A percentile compares a stretch with the other conserved stretches of the same genome.
phyloP scores from a whole-genome alignment of 2,888 invertebrate genomes.

The Scaptomyza caliginosa region DNA sequence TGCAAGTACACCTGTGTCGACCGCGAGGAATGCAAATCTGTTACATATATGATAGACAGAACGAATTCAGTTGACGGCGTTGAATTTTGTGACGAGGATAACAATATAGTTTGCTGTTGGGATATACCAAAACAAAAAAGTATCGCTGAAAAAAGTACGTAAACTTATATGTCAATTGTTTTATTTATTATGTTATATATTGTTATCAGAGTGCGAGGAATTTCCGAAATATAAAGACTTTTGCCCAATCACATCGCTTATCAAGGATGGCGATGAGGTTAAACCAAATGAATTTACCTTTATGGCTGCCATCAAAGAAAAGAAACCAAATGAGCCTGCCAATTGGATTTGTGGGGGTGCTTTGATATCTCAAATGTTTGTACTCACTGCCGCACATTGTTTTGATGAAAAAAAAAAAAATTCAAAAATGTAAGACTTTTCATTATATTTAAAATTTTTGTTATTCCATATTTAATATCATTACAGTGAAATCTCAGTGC shows the following conservation, averaged over 20 bases:
- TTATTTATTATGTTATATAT: background rate
- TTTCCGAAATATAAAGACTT: background rate
- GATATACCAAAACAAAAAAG: background rate
- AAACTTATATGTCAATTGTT: background rate
- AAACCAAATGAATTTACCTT: constrained; percentile 8
- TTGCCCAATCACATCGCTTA: background rate
- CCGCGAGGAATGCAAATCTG: background rate
- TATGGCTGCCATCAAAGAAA: constrained; percentile 17
- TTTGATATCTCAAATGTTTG: constrained; percentile 30
- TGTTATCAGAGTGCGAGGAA: constrained; percentile 11
- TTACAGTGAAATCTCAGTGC: constrained; percentile 8
- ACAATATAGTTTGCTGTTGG: background rate
- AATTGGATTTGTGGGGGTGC: constrained; percentile 23
- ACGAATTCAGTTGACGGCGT: background rate
- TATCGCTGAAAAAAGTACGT: constrained; percentile 13
- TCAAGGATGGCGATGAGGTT: background rate
- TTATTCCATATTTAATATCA: background rate
- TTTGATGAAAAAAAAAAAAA: background rate
- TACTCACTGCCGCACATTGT: constrained; percentile 48
- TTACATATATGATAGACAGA: rapidly evolving
- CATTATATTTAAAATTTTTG: background rate
- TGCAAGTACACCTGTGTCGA: background rate
- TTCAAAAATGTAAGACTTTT: background rate
- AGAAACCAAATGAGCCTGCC: rapidly evolving
- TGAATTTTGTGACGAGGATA: background rate